Evolutionary conservation across 1,140 invertebrate species (phyloP).

Genomic region (Aphis gossypii): DNA sequence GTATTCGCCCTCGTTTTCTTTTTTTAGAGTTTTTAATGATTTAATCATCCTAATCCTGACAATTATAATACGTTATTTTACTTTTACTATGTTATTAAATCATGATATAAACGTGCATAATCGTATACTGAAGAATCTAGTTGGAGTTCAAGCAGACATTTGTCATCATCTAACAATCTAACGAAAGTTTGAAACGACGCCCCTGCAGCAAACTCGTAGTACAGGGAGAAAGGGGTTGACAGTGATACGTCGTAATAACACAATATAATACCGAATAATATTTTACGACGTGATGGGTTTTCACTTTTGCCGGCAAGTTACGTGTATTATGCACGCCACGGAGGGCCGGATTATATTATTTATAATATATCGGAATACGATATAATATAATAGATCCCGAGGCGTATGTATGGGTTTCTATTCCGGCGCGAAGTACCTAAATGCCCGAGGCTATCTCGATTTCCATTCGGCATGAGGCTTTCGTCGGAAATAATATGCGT

Average conservation of each 20-base stretch:
- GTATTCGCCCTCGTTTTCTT: too few species aligned
- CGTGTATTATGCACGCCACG: background rate
- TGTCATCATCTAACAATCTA: background rate
- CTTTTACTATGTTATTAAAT: too few species aligned
- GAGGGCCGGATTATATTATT: background rate
- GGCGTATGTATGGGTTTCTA: conserved; percentile 34
- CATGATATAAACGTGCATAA: background rate
- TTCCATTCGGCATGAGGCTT: conserved; percentile 50
- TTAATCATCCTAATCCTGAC: too few species aligned
- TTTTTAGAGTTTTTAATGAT: too few species aligned
- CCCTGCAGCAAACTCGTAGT: too few species aligned
- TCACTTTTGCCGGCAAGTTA: conserved; percentile 42
- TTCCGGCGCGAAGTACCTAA: background rate
- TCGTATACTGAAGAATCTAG: background rate
- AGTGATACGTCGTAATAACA: background rate
- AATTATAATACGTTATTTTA: too few species aligned
- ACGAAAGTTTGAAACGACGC: background rate
- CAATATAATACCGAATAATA: background rate
- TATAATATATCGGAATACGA: background rate
- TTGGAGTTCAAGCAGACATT: background rate
- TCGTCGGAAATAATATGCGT: background rate
- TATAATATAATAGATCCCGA: conserved; percentile 7
- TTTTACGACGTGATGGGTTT: background rate
- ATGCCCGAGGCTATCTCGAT: conserved; percentile 41
- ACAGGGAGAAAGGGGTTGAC: conserved; percentile 49